Evolutionary conservation across 1,140 invertebrate species (phyloP).

Genomic region (Physella acuta): DNA sequence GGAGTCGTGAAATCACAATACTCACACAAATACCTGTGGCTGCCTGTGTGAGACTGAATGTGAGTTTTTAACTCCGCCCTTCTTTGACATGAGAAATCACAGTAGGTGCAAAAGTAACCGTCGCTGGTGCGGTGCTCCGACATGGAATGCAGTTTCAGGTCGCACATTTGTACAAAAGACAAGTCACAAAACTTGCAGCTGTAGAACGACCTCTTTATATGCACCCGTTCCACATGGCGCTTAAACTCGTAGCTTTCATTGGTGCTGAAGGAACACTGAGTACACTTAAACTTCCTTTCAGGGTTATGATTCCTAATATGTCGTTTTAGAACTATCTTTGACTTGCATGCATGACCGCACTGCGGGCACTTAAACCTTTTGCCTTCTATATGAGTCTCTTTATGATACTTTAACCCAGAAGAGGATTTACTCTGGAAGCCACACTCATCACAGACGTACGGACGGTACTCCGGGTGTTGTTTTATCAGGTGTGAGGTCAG

Average conservation of each 20-base stretch:
- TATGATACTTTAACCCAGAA: slow-evolving; percentile 2
- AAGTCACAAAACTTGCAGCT: slow-evolving; percentile 17
- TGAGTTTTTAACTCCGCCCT: background rate
- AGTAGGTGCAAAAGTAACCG: slow-evolving; percentile 11
- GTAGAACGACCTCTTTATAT: slow-evolving; percentile 8
- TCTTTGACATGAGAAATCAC: slow-evolving; percentile 22
- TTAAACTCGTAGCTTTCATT: slow-evolving; percentile 25
- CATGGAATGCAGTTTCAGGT: slow-evolving; percentile 24
- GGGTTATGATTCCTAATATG: slow-evolving; percentile 22
- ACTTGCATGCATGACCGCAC: slow-evolving; percentile 8
- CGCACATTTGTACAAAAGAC: slow-evolving; percentile 12
- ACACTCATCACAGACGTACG: slow-evolving; percentile 10
- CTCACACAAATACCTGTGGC: slow-evolving; percentile 15
- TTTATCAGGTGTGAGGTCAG: background rate
- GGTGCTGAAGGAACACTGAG: slow-evolving; percentile 7
- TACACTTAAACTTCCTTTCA: slow-evolving; percentile 7
- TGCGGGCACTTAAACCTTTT: slow-evolving; percentile 12
- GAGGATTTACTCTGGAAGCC: slow-evolving; percentile 4
- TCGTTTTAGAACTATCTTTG: slow-evolving; percentile 4
- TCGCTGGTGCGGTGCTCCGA: slow-evolving; percentile 18
- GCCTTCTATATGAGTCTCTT: slow-evolving; percentile 4
- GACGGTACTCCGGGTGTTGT: slow-evolving; percentile 8
- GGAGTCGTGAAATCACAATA: slow-evolving; percentile 12
- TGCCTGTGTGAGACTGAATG: slow-evolving; percentile 9
- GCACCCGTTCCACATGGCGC: slow-evolving; percentile 7